Evolutionary conservation across 2,113 vertebrate species (phyloP).

Genomic region (Onychorhynchus coronatus): DNA sequence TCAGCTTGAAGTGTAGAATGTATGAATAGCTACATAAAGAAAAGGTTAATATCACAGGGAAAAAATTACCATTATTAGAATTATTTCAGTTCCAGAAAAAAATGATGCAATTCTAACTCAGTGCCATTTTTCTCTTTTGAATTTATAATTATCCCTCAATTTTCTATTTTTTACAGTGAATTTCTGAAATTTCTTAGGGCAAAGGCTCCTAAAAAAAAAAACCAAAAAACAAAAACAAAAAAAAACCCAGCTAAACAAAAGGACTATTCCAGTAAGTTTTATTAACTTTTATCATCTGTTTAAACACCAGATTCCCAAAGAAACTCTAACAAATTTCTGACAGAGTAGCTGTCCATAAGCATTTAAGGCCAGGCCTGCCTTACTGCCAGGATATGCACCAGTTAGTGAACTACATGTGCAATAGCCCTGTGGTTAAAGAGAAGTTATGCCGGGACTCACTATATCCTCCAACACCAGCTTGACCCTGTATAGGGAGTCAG

Average conservation of each 20-base stretch:
- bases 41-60: not conserved
- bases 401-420: fast-evolving
- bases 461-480: not conserved
- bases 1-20: not conserved
- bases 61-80: not conserved
- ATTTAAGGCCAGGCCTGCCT: not conserved
- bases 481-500: not conserved
- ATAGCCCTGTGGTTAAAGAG: not conserved
- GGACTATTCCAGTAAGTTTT: not conserved
- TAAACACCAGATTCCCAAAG: not conserved
- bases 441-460: fast-evolving
- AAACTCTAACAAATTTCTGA: not conserved
- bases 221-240: not conserved
- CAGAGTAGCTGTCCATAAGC: not conserved
- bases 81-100: not conserved
- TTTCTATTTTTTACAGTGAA: not conserved
- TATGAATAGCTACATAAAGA: not conserved
- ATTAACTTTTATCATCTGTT: not conserved
- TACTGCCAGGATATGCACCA: fast-evolving
- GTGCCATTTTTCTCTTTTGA: not conserved
- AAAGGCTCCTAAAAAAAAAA: not conserved
- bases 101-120: not conserved
- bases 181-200: not conserved
- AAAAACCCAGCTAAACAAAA: not conserved
- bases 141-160: not conserved